Evolutionary conservation across 2,797 vertebrate genomes (phyloP), one percentile per base, ranked within the genome.

Genomic region (Bryconaethiops microstoma): DNA sequence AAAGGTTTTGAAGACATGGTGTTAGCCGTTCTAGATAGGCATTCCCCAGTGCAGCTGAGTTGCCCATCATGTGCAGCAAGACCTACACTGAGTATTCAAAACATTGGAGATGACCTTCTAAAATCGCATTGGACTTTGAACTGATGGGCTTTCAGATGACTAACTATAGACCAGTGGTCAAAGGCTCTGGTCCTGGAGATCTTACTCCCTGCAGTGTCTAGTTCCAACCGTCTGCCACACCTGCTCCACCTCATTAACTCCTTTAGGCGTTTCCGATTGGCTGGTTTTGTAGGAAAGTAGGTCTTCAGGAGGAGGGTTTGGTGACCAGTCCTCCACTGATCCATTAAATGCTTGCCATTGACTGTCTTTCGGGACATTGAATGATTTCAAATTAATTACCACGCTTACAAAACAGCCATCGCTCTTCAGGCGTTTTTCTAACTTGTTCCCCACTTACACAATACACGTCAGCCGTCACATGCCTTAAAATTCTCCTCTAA

Each of bases 1-100:
- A 67, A 83, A 82, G 57, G 72, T 62, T 62, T 55, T 52, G 72
- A 60, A 76, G n/a, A 72, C 29, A 48, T 35, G 77, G 60, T 81
- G 76, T 74, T 73, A 74, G 63, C 65, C 71, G 52, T 78, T 80
- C 78, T 67, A 74, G 10, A 23, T 59, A 8, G 75, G 17, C 40
- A 72, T 48, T 75, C 54, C 63, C 10, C 13, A 77, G 82, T 72
- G 59, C 5, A 68, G 78, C 83, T 83, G 74, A 42, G 19, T 72
- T 71, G 62, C 71, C 50, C 65, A 21, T 14, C 6, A 16, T 19
- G 50, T 73, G 25, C 42, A 25, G 35, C 40, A 57, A 69, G 29
- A 48, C 35, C 29, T 52, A 73, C 68, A 48, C 74, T 65, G 74
- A 82, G 80, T 63, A 52, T 77, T 73, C 80, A 72, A 35, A 69